Percentiles rank a stretch among this genome's conserved stretches.
Evolutionary conservation across 2,888 invertebrate species (phyloP).

Genomic region (Therioaphis trifolii): DNA sequence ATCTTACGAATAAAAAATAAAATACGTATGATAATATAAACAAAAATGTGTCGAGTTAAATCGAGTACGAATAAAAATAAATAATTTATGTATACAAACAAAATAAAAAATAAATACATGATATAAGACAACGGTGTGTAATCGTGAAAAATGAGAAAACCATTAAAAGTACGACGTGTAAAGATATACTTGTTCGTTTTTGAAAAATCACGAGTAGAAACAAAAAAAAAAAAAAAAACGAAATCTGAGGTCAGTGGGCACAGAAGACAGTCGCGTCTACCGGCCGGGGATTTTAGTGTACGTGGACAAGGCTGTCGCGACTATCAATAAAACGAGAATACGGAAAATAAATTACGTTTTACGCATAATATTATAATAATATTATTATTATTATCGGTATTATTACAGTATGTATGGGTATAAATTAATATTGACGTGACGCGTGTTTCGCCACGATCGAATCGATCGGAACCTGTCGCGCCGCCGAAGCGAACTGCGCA

Average conservation of each 20-base stretch:
- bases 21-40: background rate
- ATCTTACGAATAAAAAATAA: background rate
- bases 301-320: too few species aligned
- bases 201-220: too few species aligned
- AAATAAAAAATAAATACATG: background rate
- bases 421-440: too few species aligned
- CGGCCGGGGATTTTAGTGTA: too few species aligned
- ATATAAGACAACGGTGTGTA: too few species aligned
- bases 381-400: background rate
- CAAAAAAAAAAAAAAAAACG: background rate
- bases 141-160: background rate
- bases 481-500: too few species aligned
- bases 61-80: background rate
- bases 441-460: background rate
- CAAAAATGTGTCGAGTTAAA: conserved; percentile 1
- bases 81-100: conserved; percentile 10
- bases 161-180: background rate
- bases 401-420: too few species aligned
- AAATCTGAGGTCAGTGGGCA: too few species aligned
- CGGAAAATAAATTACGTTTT: too few species aligned
- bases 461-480: too few species aligned
- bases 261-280: too few species aligned
- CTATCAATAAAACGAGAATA: too few species aligned
- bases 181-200: background rate
- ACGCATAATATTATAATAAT: background rate